Conservation (phyloP, 2,113 vertebrate genomes). For the Spea multiplicata region DNA sequence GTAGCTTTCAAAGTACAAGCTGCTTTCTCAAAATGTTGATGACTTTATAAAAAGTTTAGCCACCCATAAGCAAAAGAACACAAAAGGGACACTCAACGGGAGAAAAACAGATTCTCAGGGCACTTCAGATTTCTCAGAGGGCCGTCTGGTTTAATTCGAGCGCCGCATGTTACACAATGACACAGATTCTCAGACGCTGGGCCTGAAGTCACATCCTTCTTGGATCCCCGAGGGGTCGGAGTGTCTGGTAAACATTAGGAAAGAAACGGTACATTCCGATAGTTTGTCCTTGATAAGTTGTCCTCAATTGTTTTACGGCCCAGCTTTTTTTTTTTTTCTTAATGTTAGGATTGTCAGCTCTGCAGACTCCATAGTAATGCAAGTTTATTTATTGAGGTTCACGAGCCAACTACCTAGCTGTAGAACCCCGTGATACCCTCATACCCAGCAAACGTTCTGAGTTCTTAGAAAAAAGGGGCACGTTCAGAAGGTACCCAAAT, state of each 20-base stretch:
- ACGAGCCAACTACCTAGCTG: too few relatives aligned
- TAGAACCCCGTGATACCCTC: too few relatives aligned
- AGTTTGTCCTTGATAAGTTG: background rate
- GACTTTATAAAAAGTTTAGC: too few relatives aligned
- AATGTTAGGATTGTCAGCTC: too few relatives aligned
- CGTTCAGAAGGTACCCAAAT: too few relatives aligned
- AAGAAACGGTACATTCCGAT: background rate
- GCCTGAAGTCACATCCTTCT: background rate
- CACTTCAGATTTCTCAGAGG: background rate
- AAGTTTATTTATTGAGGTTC: too few relatives aligned
- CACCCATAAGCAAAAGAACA: slow-evolving; percentile 1
- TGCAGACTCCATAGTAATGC: too few relatives aligned
- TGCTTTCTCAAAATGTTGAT: too few relatives aligned
- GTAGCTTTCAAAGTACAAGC: too few relatives aligned
- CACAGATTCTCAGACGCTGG: background rate
- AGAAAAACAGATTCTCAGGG: background rate
- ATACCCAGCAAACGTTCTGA: too few relatives aligned
- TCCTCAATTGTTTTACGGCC: background rate
- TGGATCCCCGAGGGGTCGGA: background rate
- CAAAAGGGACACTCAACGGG: background rate
- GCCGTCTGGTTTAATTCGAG: background rate
- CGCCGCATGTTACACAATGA: background rate
- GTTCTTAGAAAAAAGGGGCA: too few relatives aligned
- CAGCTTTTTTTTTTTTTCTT: too few relatives aligned
- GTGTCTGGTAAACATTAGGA: background rate